Percentiles rank a stretch among this genome's conserved stretches.
Conservation (phyloP, 92 coral and sea anemone genomes). For the Paramuricea clavata region DNA sequence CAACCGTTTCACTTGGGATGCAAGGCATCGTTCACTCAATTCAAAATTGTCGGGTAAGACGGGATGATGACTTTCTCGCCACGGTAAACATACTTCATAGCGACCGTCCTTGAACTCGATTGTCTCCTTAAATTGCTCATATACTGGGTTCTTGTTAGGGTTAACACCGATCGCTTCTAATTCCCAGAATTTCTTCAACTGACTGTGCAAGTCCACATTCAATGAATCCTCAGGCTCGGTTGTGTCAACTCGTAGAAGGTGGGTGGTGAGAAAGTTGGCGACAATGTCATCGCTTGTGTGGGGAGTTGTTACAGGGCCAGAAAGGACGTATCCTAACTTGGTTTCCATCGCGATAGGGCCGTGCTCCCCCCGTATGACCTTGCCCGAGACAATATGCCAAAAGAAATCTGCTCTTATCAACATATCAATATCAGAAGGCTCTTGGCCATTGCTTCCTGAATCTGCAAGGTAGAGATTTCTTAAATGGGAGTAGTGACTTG, state of each 20-base stretch:
- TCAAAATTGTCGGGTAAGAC: constrained; percentile 49
- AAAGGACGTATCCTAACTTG: constrained; percentile 51
- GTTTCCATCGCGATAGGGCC: constrained; percentile 69
- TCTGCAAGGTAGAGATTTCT: constrained; percentile 45
- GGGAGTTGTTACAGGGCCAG: constrained; percentile 63
- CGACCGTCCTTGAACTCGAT: constrained; percentile 9
- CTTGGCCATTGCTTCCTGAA: too few relatives aligned
- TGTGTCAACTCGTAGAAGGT: neutral
- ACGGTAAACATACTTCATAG: constrained; percentile 39
- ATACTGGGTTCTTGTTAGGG: constrained; percentile 40
- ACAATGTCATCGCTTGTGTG: neutral
- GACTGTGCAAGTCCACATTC: too few relatives aligned
- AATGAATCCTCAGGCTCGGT: too few relatives aligned
- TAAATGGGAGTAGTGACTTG: constrained; percentile 44
- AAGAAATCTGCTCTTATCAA: constrained; percentile 57
- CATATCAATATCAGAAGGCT: constrained; percentile 44
- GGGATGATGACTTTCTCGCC: constrained; percentile 38
- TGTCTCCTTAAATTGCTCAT: constrained; percentile 16
- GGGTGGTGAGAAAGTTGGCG: constrained; percentile 53
- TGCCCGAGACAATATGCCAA: constrained; percentile 61
- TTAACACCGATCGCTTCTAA: constrained; percentile 52
- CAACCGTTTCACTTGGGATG: too few relatives aligned
- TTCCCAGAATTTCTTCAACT: constrained; percentile 50
- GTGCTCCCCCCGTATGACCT: constrained; percentile 64
- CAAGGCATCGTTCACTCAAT: neutral